Evolutionary conservation across 2,888 invertebrate genomes (phyloP).

Genomic region (Palloptera scutellata): DNA sequence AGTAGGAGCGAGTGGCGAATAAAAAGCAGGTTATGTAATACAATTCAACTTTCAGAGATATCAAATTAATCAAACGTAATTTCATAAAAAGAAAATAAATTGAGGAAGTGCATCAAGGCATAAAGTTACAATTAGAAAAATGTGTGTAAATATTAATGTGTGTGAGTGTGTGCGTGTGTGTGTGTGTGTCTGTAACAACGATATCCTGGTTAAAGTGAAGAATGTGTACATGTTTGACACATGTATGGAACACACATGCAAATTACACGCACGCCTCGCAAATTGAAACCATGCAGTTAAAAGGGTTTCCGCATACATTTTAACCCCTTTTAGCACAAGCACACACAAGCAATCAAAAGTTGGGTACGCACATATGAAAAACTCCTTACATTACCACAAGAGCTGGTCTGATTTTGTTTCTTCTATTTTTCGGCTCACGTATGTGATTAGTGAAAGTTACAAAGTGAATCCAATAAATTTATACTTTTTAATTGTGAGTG

Average conservation of each 20-base stretch:
- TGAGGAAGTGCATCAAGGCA: constrained; percentile 19
- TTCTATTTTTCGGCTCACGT: too few species aligned
- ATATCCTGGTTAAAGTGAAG: constrained; percentile 4
- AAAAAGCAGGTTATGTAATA: too few species aligned
- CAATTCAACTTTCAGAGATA: neutral
- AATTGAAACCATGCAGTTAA: constrained; percentile 15
- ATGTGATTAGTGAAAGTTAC: constrained; percentile 35
- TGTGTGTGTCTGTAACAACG: neutral
- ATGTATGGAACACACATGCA: constrained; percentile 20
- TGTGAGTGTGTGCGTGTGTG: neutral
- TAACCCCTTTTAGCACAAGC: constrained; percentile 48
- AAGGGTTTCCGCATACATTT: constrained; percentile 19
- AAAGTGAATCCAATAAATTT: constrained; percentile 47
- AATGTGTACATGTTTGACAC: neutral
- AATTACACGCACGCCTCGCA: constrained; percentile 11
- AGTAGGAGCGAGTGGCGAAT: too few species aligned
- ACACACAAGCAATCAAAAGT: neutral
- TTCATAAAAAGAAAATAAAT: too few species aligned
- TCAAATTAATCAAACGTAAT: neutral
- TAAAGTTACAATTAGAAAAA: neutral
- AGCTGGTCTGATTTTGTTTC: too few species aligned
- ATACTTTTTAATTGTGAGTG: constrained; percentile 48
- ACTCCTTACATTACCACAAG: too few species aligned
- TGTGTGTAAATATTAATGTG: constrained; percentile 7
- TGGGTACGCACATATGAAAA: neutral